phyloP scores from a whole-genome alignment of 2,113 vertebrate genomes.

The Anarhynchus alexandrinus region DNA sequence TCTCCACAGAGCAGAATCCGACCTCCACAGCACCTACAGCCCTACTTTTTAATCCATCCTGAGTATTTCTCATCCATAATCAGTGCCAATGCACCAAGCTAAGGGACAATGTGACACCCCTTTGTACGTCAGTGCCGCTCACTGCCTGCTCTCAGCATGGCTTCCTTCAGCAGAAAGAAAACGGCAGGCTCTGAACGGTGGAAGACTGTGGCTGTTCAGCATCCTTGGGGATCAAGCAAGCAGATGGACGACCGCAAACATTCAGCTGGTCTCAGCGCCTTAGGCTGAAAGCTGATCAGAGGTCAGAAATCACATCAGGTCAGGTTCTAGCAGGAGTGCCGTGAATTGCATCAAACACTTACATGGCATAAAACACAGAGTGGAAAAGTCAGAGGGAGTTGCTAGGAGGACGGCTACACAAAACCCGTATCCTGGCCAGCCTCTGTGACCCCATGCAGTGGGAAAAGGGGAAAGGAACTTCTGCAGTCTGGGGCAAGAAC shows the following conservation, averaged over 20 bases:
- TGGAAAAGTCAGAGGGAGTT: neutral
- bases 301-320: neutral
- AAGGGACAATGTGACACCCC: too few relatives aligned
- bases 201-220: fast-evolving
- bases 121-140: fast-evolving
- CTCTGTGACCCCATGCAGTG: fast-evolving
- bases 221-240: neutral
- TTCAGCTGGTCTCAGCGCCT: too few relatives aligned
- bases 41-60: neutral
- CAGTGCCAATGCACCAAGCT: too few relatives aligned
- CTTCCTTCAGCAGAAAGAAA: neutral
- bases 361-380: fast-evolving
- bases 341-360: neutral
- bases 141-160: fast-evolving
- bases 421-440: fast-evolving
- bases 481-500: fast-evolving
- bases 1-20: neutral
- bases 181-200: fast-evolving
- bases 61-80: fast-evolving
- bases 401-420: fast-evolving
- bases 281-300: neutral
- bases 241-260: fast-evolving
- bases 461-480: too few relatives aligned
- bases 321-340: neutral
- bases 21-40: neutral